phyloP scores from a whole-genome alignment of 2,888 invertebrate species.

The Lamellibrachia columna region DNA sequence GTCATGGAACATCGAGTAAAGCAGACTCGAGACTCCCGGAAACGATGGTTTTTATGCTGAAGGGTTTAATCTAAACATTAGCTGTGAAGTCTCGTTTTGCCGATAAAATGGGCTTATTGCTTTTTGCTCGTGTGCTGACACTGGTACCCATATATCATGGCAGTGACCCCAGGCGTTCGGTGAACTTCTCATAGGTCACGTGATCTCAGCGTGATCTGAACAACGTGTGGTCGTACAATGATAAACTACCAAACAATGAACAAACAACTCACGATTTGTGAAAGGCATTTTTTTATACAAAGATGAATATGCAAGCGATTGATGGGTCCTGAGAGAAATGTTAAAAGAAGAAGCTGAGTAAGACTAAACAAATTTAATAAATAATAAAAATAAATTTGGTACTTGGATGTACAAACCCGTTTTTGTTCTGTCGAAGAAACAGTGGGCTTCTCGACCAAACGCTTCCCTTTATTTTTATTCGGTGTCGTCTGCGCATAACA shows the following conservation, averaged over 20 bases:
- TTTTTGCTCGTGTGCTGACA: neutral
- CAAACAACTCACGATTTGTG: neutral
- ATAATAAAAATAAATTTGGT: neutral
- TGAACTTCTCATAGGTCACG: neutral
- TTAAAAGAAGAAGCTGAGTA: neutral
- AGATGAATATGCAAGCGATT: slow-evolving; percentile 16
- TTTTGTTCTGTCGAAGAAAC: neutral
- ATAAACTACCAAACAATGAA: neutral
- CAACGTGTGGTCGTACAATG: neutral
- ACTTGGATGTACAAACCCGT: neutral
- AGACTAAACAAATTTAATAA: neutral
- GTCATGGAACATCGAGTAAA: too few relatives aligned
- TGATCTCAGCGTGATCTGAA: neutral
- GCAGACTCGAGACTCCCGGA: neutral
- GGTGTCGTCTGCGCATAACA: neutral
- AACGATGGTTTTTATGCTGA: neutral
- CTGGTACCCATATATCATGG: neutral
- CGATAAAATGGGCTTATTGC: too few relatives aligned
- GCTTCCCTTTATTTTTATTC: neutral
- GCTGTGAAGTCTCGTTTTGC: neutral
- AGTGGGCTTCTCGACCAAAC: neutral
- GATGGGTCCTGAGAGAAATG: neutral
- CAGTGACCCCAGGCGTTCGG: neutral
- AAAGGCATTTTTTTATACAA: neutral
- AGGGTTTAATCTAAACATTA: neutral